Conservation (phyloP, 2,113 vertebrate species). For the Gobius niger region DNA sequence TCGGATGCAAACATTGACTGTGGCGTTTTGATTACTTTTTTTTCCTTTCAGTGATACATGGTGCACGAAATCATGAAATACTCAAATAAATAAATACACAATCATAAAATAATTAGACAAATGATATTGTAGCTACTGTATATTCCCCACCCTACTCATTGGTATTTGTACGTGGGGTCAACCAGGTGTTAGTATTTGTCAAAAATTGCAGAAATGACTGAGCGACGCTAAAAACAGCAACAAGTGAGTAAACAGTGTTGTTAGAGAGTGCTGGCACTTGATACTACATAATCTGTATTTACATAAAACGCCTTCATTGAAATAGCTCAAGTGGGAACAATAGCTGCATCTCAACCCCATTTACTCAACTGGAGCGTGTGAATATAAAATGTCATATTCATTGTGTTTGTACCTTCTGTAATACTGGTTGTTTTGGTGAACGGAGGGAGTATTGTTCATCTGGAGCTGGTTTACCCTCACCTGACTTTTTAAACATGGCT, state of each 20-base stretch:
- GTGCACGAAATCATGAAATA: constrained; percentile 45
- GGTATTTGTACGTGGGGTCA: too few relatives aligned
- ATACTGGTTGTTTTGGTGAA: constrained; percentile 43
- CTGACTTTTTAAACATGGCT: background rate
- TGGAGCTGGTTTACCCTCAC: background rate
- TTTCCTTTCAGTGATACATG: constrained; percentile 31
- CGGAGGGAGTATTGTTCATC: background rate
- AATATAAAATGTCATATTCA: constrained; percentile 58
- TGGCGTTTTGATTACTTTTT: background rate
- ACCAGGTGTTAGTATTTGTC: constrained; percentile 31
- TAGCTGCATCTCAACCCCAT: constrained; percentile 42
- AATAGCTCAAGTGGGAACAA: constrained; percentile 46
- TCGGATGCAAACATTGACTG: constrained; percentile 10
- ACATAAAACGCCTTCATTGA: constrained; percentile 68
- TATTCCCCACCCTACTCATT: too few relatives aligned
- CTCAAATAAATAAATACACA: constrained; percentile 61
- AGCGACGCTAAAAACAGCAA: constrained; percentile 57
- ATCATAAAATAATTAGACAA: constrained; percentile 39
- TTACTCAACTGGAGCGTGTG: constrained; percentile 47
- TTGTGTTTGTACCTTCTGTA: constrained; percentile 53
- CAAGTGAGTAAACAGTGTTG: constrained; percentile 76
- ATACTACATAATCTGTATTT: constrained; percentile 60
- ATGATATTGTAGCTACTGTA: constrained; percentile 5
- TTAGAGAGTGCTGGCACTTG: constrained; percentile 60
- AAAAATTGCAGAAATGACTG: constrained; percentile 62